Percentiles rank a stretch among this genome's conserved stretches.
Evolutionary conservation across 2,888 invertebrate species (phyloP).

Genomic region (Volucella inanis): DNA sequence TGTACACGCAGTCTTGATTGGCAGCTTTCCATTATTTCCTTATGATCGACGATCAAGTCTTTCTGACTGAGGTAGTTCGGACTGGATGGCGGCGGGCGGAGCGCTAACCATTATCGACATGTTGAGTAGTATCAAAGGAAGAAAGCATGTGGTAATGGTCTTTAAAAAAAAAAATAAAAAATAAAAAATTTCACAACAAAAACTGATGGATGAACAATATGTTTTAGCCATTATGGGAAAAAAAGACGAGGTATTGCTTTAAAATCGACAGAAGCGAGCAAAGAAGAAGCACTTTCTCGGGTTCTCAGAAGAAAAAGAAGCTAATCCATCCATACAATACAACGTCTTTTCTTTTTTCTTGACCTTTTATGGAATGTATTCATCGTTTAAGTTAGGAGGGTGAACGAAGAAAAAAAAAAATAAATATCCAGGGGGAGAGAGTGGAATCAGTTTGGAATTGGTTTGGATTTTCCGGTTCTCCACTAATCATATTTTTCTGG

Average conservation of each 20-base stretch:
- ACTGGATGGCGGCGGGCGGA: conserved; percentile 14
- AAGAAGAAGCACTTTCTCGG: conserved; percentile 68
- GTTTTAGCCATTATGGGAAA: conserved; percentile 64
- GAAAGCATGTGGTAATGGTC: conserved; percentile 50
- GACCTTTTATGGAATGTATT: conserved; percentile 63
- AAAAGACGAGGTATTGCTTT: conserved; percentile 70
- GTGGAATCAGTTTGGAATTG: conserved; percentile 60
- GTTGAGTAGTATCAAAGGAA: conserved; percentile 58
- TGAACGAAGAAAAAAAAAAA: conserved; percentile 11
- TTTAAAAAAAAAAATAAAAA: conserved; percentile 11
- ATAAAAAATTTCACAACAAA: conserved; percentile 13
- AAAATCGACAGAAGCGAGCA: conserved; percentile 41
- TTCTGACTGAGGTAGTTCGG: no score
- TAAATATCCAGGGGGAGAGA: conserved; percentile 51
- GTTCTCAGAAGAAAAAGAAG: conserved; percentile 57
- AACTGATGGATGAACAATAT: conserved; percentile 59
- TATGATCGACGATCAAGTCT: conserved; percentile 32
- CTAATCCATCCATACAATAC: conserved; percentile 20
- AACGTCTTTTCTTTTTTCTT: conserved; percentile 18
- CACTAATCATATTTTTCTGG: conserved; percentile 66
- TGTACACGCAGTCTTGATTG: conserved; percentile 66
- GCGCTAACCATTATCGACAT: conserved; percentile 57
- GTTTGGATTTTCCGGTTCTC: conserved; percentile 71
- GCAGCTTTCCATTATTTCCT: conserved; percentile 73
- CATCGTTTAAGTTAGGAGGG: conserved; percentile 33